These are phyloP conservation scores for Epizoanthus rinbou DNA, from an alignment of 92 coral and sea anemone species.

Conservation along the genomic window DNA sequence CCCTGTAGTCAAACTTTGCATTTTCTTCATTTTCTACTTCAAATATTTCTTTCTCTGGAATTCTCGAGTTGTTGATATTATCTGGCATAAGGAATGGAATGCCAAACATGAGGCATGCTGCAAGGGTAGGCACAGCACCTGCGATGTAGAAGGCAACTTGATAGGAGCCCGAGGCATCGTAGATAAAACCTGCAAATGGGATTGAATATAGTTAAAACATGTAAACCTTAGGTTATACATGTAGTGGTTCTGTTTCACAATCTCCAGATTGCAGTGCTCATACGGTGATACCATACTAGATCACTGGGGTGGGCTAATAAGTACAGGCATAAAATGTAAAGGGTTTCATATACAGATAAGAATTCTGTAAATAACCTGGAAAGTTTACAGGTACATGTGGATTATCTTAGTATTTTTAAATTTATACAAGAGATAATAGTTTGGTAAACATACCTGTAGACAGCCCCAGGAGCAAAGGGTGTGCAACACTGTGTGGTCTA, in stretches of 20 bases:
- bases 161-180: slow-evolving; percentile 82
- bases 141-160: slow-evolving; percentile 98
- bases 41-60: slow-evolving; percentile 66
- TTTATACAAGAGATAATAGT: background rate
- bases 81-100: slow-evolving; percentile 96
- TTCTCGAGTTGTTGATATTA: slow-evolving; percentile 60
- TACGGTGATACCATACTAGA: too few species aligned
- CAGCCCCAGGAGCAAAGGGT: too few species aligned
- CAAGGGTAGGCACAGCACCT: slow-evolving; percentile 96
- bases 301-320: too few species aligned
- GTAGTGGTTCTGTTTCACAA: too few species aligned
- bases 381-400: background rate
- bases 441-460: background rate
- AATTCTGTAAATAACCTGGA: background rate
- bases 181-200: slow-evolving; percentile 75
- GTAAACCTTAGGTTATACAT: too few species aligned
- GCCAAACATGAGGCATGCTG: slow-evolving; percentile 96
- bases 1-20: slow-evolving; percentile 37
- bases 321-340: too few species aligned
- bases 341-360: too few species aligned
- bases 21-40: slow-evolving; percentile 59
- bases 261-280: too few species aligned
- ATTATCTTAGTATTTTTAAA: too few species aligned
- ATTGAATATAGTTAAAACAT: too few species aligned
- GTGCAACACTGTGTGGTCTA: too few species aligned